Percentiles rank a stretch among this genome's conserved stretches.
phyloP scores from a whole-genome alignment of 2,797 vertebrate species.

The Sparidentex hasta region DNA sequence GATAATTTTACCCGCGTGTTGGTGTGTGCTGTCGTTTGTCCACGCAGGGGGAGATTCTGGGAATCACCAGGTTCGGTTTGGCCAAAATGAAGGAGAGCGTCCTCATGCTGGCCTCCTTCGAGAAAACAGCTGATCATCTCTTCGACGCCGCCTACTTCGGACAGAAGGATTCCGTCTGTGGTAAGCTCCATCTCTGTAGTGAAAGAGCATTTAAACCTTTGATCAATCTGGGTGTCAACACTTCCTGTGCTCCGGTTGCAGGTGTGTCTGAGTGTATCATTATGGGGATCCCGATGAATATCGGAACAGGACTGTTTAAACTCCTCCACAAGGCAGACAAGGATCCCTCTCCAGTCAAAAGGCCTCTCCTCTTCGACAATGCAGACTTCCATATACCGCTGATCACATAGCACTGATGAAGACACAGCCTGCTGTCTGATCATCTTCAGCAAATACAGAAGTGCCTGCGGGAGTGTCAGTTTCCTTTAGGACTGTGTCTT shows the following conservation, averaged over 20 bases:
- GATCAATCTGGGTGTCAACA: neutral
- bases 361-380: constrained; percentile 93
- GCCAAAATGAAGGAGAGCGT: constrained; percentile 99
- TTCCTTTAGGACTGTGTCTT: neutral
- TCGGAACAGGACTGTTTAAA: constrained; percentile 98
- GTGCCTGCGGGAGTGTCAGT: constrained; percentile 50
- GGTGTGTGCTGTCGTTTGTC: neutral
- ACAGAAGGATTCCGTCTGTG: constrained; percentile 98
- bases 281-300: constrained; percentile 99
- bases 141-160: constrained; percentile 99
- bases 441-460: constrained; percentile 39
- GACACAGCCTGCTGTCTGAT: constrained; percentile 1
- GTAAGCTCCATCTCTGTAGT: constrained; percentile 74
- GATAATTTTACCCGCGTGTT: neutral
- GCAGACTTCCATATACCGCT: constrained; percentile 93
- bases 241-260: constrained; percentile 61
- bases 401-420: constrained; percentile 79
- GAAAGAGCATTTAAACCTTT: neutral
- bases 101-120: constrained; percentile 97
- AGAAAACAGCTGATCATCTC: constrained; percentile 98
- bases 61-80: constrained; percentile 96
- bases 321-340: constrained; percentile 93
- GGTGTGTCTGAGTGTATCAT: constrained; percentile 99
- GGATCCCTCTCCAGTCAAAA: constrained; percentile 86
- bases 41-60: constrained; percentile 93